phyloP scores from a whole-genome alignment of 2,888 invertebrate species.

The Agonopterix heracliana region DNA sequence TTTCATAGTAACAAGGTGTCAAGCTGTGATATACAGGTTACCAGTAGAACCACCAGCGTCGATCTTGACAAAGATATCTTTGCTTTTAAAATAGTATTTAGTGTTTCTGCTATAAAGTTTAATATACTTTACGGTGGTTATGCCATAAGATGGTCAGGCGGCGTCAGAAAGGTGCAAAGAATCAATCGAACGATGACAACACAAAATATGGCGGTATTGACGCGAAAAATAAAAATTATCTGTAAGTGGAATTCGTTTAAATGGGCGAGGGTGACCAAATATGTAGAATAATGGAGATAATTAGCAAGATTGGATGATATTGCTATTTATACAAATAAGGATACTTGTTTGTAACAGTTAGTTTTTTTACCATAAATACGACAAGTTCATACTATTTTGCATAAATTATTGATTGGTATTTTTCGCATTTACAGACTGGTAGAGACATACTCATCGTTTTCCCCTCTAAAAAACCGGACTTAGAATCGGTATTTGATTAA shows the following conservation, averaged over 20 bases:
- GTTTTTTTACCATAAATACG: too few relatives aligned
- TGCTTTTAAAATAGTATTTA: slow-evolving; percentile 18
- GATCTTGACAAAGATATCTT: slow-evolving; percentile 18
- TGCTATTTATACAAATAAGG: too few relatives aligned
- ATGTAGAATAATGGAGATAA: not conserved
- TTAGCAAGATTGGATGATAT: too few relatives aligned
- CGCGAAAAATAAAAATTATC: slow-evolving; percentile 15
- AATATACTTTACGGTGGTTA: slow-evolving; percentile 9
- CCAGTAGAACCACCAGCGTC: slow-evolving; percentile 45
- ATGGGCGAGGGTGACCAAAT: slow-evolving; percentile 3
- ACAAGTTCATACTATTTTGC: too few relatives aligned
- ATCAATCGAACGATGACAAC: slow-evolving; percentile 46
- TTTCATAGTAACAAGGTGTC: slow-evolving; percentile 42
- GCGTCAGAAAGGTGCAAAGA: slow-evolving; percentile 26
- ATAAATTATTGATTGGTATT: too few relatives aligned
- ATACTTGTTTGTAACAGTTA: too few relatives aligned
- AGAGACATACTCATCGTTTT: too few relatives aligned
- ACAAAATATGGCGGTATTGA: slow-evolving; percentile 28
- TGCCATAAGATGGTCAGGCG: slow-evolving; percentile 15
- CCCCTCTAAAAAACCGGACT: too few relatives aligned
- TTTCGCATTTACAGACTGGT: too few relatives aligned
- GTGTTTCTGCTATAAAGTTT: slow-evolving; percentile 12
- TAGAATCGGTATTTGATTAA: too few relatives aligned
- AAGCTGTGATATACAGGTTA: slow-evolving; percentile 56
- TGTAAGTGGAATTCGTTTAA: slow-evolving; percentile 13